Percentiles rank a stretch among this genome's conserved stretches.
These are phyloP conservation scores for Lingula anatina DNA, from an alignment of 2,888 invertebrate genomes.

Conservation along the genomic window DNA sequence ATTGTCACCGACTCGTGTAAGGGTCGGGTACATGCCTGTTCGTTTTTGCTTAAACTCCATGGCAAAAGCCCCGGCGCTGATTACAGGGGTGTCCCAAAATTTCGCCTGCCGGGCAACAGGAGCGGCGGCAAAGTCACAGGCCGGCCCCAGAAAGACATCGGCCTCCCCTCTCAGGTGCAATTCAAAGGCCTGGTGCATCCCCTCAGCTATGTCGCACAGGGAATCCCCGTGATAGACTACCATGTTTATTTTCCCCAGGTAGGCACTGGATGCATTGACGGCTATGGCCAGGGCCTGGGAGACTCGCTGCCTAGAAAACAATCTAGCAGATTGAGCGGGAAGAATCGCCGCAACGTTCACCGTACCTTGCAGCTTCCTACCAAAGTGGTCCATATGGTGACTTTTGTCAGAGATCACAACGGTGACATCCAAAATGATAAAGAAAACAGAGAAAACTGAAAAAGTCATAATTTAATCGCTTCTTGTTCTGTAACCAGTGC, in stretches of 20 bases:
- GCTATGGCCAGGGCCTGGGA: slow-evolving; percentile 43
- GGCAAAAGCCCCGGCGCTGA: slow-evolving; percentile 59
- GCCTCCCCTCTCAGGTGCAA: slow-evolving; percentile 21
- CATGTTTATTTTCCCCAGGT: slow-evolving; percentile 8
- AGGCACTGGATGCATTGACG: slow-evolving; percentile 16
- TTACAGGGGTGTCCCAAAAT: slow-evolving; percentile 86
- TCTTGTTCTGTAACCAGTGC: no score
- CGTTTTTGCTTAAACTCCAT: slow-evolving; percentile 26
- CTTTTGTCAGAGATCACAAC: no score
- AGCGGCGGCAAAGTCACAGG: slow-evolving; percentile 66
- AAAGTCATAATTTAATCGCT: no score
- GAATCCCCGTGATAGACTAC: slow-evolving; percentile 27
- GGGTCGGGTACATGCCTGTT: neutral
- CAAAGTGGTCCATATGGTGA: no score
- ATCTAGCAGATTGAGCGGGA: no score
- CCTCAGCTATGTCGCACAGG: slow-evolving; percentile 26
- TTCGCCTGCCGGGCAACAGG: slow-evolving; percentile 84
- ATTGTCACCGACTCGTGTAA: neutral
- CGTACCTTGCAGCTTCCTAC: no score
- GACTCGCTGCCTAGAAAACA: slow-evolving; percentile 34
- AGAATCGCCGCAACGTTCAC: no score
- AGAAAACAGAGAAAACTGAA: no score
- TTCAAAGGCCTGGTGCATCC: slow-evolving; percentile 36
- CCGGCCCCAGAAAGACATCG: slow-evolving; percentile 42
- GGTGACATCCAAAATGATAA: no score